A percentile compares a stretch with the other conserved stretches of the same genome.
Evolutionary conservation across 2,797 vertebrate species (phyloP).

Genomic region (Darevskia nairensis): DNA sequence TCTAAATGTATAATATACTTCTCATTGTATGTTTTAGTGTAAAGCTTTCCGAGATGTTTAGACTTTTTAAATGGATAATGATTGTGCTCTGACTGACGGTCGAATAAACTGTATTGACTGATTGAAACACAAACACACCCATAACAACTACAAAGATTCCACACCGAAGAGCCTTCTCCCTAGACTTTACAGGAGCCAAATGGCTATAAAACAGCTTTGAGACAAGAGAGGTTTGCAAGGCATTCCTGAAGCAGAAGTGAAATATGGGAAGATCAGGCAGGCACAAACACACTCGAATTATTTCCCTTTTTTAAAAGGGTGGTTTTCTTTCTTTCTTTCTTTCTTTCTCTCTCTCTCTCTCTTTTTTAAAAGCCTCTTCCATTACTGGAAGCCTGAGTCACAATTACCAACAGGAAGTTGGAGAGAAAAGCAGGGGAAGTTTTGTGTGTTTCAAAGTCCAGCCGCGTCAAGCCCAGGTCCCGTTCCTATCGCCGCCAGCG

Average conservation of each 20-base stretch:
- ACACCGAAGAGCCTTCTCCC: background rate
- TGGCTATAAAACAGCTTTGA: background rate
- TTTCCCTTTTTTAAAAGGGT: background rate
- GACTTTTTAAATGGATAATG: too few species aligned
- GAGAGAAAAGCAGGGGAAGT: slow-evolving; percentile 42
- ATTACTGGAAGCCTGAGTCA: slow-evolving; percentile 80
- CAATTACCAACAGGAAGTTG: slow-evolving; percentile 69
- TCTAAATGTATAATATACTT: too few species aligned
- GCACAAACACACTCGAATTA: slow-evolving; percentile 50
- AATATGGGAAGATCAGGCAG: slow-evolving; percentile 55
- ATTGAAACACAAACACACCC: too few species aligned
- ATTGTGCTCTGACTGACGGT: too few species aligned
- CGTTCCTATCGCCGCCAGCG: background rate
- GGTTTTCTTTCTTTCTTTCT: too few species aligned
- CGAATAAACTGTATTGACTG: too few species aligned
- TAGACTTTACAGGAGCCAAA: slow-evolving; percentile 22
- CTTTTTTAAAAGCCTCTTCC: slow-evolving; percentile 9
- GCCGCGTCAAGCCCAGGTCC: slow-evolving; percentile 38
- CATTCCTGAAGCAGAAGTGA: slow-evolving; percentile 50
- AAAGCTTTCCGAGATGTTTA: too few species aligned
- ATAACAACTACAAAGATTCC: too few species aligned
- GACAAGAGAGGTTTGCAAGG: background rate
- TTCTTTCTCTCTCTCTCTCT: background rate
- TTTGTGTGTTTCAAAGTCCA: slow-evolving; percentile 55
- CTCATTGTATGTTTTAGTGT: too few species aligned